Conservation (phyloP, 30 jellyfish, hydroid and myxozoan species). For the Cassiopea andromeda region DNA sequence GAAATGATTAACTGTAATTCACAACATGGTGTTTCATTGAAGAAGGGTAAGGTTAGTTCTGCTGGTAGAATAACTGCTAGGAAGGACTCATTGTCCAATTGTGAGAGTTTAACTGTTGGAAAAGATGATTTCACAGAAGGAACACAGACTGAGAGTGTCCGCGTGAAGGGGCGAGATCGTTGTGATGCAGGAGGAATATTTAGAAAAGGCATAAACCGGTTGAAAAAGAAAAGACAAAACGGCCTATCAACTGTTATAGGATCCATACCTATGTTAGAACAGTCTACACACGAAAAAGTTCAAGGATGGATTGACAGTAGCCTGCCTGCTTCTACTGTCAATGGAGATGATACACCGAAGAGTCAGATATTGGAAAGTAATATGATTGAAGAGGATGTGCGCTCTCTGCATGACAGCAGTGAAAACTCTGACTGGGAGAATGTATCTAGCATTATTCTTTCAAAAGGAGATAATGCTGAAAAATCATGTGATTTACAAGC, state of each 20-base stretch:
- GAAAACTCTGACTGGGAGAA: neutral
- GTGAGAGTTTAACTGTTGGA: neutral
- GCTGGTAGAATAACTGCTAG: neutral
- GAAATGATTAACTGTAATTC: neutral
- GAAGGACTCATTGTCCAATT: neutral
- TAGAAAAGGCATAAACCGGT: neutral
- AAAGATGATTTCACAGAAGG: neutral
- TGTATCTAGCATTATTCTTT: neutral
- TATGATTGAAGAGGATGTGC: neutral
- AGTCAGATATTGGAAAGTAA: neutral
- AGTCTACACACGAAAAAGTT: constrained; percentile 45
- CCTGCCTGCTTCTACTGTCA: neutral
- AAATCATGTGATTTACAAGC: neutral
- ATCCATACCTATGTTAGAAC: constrained; percentile 19
- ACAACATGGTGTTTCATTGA: neutral
- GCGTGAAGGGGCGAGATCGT: neutral
- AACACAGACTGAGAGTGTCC: neutral
- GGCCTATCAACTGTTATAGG: neutral
- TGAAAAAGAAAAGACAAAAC: constrained; percentile 1
- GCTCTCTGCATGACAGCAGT: neutral
- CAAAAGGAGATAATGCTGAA: neutral
- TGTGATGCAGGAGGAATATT: neutral
- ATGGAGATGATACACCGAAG: neutral
- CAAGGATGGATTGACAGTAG: constrained; percentile 51
- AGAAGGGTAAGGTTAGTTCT: neutral